Conservation (phyloP, 2,113 vertebrate species). For the Sphaerodactylus townsendi region DNA sequence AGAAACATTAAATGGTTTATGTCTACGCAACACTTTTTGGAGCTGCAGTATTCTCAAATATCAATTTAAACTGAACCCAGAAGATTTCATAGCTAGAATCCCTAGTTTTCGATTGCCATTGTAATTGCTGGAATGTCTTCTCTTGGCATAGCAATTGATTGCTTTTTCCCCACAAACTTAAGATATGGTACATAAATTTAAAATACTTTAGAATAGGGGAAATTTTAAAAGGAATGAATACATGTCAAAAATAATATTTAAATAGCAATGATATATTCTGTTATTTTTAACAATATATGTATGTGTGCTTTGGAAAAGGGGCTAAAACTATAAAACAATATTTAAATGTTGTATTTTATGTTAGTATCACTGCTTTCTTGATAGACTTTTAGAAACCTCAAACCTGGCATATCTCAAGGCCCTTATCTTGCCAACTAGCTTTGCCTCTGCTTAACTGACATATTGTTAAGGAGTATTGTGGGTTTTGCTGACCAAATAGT, state of each 20-base stretch:
- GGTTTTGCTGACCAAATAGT: no score
- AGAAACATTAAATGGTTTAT: conserved; percentile 17
- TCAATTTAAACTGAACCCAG: neutral
- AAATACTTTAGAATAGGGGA: neutral
- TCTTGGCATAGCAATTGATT: conserved; percentile 33
- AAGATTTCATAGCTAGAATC: neutral
- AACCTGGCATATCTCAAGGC: neutral
- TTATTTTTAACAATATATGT: neutral
- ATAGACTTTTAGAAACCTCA: neutral
- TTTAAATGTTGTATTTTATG: neutral
- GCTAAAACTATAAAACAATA: neutral
- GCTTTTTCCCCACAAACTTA: conserved; percentile 10
- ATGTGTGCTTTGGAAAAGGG: neutral
- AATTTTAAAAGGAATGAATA: neutral
- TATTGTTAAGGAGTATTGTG: no score
- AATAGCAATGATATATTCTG: neutral
- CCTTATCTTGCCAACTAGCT: neutral
- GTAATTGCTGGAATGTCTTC: neutral
- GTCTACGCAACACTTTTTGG: neutral
- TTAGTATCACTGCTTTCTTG: neutral
- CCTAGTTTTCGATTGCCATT: neutral
- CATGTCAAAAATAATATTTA: neutral
- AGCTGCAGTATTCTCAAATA: conserved; percentile 17
- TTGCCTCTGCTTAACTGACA: neutral
- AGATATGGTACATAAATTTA: neutral